A percentile compares a stretch with the other conserved stretches of the same genome.
Evolutionary conservation across 2,113 vertebrate genomes (phyloP).

Genomic region (Solea solea): DNA sequence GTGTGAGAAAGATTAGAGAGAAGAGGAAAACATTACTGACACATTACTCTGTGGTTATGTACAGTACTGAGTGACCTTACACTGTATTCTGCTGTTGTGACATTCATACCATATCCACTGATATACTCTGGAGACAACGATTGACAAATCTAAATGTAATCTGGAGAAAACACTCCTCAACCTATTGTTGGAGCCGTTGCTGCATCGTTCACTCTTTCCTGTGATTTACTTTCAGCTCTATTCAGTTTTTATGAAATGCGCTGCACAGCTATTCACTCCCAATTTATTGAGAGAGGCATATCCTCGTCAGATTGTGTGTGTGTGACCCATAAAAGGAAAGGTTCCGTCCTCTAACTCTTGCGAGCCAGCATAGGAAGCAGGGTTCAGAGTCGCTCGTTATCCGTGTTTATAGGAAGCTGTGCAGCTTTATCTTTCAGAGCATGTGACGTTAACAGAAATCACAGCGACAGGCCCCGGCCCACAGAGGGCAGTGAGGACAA

Average conservation of each 20-base stretch:
- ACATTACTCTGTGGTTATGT: slow-evolving; percentile 38
- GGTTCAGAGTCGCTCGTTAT: slow-evolving; percentile 15
- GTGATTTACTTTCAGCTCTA: slow-evolving; percentile 36
- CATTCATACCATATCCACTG: slow-evolving; percentile 43
- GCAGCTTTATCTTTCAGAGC: slow-evolving; percentile 33
- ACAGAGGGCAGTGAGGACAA: slow-evolving; percentile 25
- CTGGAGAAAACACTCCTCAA: slow-evolving; percentile 22
- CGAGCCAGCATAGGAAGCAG: slow-evolving; percentile 22
- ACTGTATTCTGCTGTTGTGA: slow-evolving; percentile 69
- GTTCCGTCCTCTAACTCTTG: slow-evolving; percentile 21
- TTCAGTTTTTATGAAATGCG: slow-evolving; percentile 41
- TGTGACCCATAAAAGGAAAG: slow-evolving; percentile 38
- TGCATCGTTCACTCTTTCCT: slow-evolving; percentile 27
- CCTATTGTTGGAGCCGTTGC: slow-evolving; percentile 5
- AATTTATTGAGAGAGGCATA: slow-evolving; percentile 32
- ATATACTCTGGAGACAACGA: slow-evolving; percentile 12
- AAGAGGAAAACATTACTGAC: neutral
- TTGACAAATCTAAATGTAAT: slow-evolving; percentile 20
- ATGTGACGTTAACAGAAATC: slow-evolving; percentile 28
- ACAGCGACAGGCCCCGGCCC: slow-evolving; percentile 25
- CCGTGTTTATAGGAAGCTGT: slow-evolving; percentile 19
- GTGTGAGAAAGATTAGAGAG: neutral
- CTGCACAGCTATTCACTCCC: slow-evolving; percentile 31
- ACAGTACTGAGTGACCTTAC: slow-evolving; percentile 69
- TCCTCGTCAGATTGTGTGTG: slow-evolving; percentile 26